Evolutionary conservation across 2,888 invertebrate species (phyloP).

Genomic region (Cantharis rufa): DNA sequence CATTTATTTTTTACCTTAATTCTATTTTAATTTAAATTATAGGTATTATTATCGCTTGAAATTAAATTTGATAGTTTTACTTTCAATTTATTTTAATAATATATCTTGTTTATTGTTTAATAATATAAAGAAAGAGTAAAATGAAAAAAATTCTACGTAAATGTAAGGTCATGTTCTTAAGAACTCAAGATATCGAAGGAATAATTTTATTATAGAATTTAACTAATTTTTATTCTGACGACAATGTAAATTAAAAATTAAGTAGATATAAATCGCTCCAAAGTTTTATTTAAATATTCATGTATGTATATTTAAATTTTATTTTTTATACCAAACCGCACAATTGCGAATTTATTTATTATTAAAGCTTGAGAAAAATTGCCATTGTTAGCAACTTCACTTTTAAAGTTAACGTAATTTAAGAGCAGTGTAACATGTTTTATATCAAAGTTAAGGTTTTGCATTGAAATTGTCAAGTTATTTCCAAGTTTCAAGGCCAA

Average conservation of each 20-base stretch:
- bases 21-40: too few species aligned
- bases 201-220: neutral
- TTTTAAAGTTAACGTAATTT: neutral
- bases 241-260: neutral
- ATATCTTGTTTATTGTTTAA: neutral
- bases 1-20: too few species aligned
- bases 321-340: neutral
- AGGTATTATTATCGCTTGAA: too few species aligned
- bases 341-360: neutral
- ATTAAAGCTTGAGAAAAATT: neutral
- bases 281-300: neutral
- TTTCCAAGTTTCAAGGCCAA: neutral
- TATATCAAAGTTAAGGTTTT: neutral
- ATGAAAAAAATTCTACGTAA: neutral
- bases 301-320: neutral
- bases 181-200: neutral
- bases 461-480: neutral
- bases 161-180: neutral
- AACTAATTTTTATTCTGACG: neutral
- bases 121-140: neutral
- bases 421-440: neutral
- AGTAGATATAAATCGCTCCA: neutral
- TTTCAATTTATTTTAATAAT: neutral
- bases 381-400: neutral
- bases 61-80: neutral